These are phyloP conservation scores for Dysidea cf. avara DNA, from an alignment of 37 sponge, comb jelly and placozoan species.

Conservation along the genomic window DNA sequence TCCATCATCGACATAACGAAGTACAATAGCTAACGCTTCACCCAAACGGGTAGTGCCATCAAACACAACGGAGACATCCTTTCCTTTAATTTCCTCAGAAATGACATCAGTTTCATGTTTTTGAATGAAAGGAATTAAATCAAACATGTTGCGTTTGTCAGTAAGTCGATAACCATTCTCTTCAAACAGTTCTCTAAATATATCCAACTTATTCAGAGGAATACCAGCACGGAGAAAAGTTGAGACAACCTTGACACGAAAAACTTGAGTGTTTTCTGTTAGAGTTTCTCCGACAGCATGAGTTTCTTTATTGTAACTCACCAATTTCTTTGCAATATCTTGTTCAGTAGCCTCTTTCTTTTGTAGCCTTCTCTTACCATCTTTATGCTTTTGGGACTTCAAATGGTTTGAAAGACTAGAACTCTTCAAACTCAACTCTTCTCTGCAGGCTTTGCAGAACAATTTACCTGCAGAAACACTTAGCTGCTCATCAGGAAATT, in stretches of 20 bases:
- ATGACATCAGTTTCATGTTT: no score
- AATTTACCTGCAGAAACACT: slow-evolving; percentile 19
- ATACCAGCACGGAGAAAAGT: no score
- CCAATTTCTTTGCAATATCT: slow-evolving; percentile 26
- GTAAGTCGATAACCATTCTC: no score
- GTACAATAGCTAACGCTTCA: slow-evolving; percentile 39
- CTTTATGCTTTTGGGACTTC: no score
- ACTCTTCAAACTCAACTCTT: slow-evolving; percentile 15
- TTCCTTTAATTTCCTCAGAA: no score
- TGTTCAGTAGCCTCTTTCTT: slow-evolving; percentile 30
- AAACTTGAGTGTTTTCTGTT: slow-evolving; percentile 6
- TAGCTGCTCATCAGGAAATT: slow-evolving; percentile 26
- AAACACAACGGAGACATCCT: no score
- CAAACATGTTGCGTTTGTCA: no score
- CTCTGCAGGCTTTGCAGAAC: no score
- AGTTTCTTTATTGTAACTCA: not conserved
- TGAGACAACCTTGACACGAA: slow-evolving; percentile 19
- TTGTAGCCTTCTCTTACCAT: not conserved
- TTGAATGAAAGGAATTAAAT: no score
- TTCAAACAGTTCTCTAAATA: no score
- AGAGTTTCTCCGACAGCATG: slow-evolving; percentile 34
- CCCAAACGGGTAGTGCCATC: no score
- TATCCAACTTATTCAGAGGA: no score
- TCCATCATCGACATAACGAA: slow-evolving; percentile 28
- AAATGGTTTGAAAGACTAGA: slow-evolving; percentile 15